A percentile compares a stretch with the other conserved stretches of the same genome.
phyloP scores from a whole-genome alignment of 2,113 vertebrate genomes.

The Paradoxurus hermaphroditus region DNA sequence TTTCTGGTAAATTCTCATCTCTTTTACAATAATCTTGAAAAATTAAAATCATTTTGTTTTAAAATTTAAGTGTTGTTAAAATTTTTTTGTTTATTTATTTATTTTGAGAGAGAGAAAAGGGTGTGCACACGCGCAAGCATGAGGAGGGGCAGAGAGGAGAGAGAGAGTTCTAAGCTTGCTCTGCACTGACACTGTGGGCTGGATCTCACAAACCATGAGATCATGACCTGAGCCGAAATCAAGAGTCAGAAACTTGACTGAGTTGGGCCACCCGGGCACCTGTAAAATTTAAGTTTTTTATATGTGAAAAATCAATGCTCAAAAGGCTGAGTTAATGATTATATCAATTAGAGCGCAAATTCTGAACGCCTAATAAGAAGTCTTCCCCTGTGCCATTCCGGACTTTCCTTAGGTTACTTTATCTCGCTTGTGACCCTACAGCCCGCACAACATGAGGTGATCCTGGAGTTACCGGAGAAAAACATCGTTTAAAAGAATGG shows the following conservation, averaged over 20 bases:
- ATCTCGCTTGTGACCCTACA: not conserved
- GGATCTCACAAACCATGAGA: no score
- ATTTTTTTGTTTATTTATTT: no score
- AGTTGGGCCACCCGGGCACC: no score
- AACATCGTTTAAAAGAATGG: not conserved
- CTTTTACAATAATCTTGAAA: conserved; percentile 7
- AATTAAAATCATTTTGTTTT: not conserved
- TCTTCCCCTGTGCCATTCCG: not conserved
- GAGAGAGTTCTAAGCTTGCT: no score
- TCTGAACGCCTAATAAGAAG: not conserved
- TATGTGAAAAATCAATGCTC: not conserved
- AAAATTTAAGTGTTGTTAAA: not conserved
- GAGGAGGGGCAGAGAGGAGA: no score
- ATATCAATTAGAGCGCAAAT: not conserved
- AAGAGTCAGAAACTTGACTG: no score
- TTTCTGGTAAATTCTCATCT: not conserved
- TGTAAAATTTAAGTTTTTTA: not conserved
- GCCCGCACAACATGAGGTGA: not conserved
- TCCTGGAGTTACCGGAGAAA: not conserved
- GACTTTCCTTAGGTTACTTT: not conserved
- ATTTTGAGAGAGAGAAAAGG: no score
- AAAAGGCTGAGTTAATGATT: not conserved
- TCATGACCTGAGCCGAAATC: no score
- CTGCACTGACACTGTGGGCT: no score
- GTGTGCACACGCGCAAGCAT: no score